Evolutionary conservation across 2,797 vertebrate genomes (phyloP).

Genomic region (Pangasius larnaudii): DNA sequence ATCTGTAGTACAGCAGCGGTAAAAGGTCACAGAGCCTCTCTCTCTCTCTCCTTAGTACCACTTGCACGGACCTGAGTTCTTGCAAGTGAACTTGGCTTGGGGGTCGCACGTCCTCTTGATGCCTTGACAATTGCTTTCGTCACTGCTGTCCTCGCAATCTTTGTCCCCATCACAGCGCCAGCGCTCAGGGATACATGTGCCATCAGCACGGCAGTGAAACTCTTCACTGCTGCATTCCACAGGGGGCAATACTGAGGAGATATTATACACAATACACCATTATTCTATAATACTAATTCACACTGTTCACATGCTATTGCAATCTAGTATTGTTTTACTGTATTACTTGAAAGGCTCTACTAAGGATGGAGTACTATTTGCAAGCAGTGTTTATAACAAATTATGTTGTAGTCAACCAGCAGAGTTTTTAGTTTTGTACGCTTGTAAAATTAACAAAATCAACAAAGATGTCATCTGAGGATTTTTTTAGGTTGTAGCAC

Average conservation of each 20-base stretch:
- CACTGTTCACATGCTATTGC: not conserved
- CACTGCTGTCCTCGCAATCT: conserved; percentile 95
- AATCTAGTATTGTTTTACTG: not conserved
- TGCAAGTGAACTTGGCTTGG: conserved; percentile 95
- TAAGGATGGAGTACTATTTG: not conserved
- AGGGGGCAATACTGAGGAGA: conserved; percentile 76
- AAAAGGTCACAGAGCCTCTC: conserved; percentile 1
- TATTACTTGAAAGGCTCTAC: not conserved
- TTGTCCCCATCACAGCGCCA: conserved; percentile 97
- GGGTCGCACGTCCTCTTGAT: conserved; percentile 87
- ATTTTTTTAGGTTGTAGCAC: conserved; percentile 16
- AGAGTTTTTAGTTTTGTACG: not conserved
- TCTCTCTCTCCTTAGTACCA: not conserved
- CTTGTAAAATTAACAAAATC: not conserved
- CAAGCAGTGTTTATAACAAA: not conserved
- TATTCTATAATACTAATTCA: not conserved
- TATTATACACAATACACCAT: not conserved
- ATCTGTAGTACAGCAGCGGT: not conserved
- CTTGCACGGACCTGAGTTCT: conserved; percentile 82
- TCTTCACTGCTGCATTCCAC: conserved; percentile 87
- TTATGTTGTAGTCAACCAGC: not conserved
- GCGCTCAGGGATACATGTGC: conserved; percentile 90
- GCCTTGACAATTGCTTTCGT: conserved; percentile 90
- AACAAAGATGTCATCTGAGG: not conserved
- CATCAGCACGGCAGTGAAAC: conserved; percentile 90